Conservation (phyloP, 37 sponge, comb jelly and placozoan genomes). For the Oopsacas minuta region DNA sequence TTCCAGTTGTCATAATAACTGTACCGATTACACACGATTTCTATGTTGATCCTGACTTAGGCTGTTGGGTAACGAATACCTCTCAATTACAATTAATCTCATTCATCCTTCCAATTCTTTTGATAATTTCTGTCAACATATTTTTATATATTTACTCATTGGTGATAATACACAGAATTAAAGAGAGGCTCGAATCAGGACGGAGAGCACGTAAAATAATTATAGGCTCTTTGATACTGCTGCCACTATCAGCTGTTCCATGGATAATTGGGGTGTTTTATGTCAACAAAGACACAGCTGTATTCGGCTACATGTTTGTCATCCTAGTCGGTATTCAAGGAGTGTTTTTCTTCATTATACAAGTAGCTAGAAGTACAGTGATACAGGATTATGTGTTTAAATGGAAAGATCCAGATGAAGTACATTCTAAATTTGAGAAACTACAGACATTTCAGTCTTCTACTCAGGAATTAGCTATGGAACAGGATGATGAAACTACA, state of each 20-base stretch:
- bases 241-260: not conserved
- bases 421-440: not conserved
- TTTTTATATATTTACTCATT: not conserved
- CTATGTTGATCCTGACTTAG: not conserved
- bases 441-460: not conserved
- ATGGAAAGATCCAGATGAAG: not conserved
- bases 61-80: not conserved
- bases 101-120: not conserved
- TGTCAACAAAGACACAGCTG: not conserved
- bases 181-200: not conserved
- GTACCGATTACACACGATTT: not conserved
- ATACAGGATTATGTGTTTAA: not conserved
- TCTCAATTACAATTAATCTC: not conserved
- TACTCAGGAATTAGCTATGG: too few relatives aligned
- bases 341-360: not conserved
- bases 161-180: not conserved
- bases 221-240: not conserved
- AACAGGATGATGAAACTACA: too few relatives aligned
- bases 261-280: not conserved
- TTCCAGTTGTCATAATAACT: not conserved
- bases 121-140: not conserved
- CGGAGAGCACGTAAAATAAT: not conserved
- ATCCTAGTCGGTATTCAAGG: not conserved
- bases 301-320: not conserved
- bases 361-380: not conserved